These are phyloP conservation scores for Limanda limanda DNA, from an alignment of 2,113 vertebrate genomes.

Conservation along the genomic window DNA sequence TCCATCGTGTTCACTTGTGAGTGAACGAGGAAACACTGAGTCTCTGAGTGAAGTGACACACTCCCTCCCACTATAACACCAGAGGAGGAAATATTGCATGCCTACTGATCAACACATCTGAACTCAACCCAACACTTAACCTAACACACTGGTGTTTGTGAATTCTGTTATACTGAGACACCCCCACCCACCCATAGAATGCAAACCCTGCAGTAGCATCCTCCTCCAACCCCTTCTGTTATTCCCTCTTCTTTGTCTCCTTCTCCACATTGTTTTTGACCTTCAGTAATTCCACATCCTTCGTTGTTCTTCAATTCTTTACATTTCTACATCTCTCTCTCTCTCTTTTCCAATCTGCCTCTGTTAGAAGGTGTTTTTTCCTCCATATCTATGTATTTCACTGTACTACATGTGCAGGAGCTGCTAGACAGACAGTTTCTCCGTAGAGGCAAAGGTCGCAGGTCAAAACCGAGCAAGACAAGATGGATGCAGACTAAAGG, in stretches of 20 bases:
- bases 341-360: background rate
- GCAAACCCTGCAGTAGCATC: background rate
- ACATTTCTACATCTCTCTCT: background rate
- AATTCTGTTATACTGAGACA: too few species aligned
- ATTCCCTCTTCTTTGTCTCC: background rate
- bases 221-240: background rate
- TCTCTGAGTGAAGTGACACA: too few species aligned
- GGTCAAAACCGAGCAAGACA: constrained; percentile 14
- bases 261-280: background rate
- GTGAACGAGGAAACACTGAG: too few species aligned
- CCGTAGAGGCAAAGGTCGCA: constrained; percentile 5
- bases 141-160: too few species aligned
- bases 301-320: constrained; percentile 11
- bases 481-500: constrained; percentile 17
- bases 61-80: too few species aligned
- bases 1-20: too few species aligned
- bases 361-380: background rate
- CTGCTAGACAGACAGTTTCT: constrained; percentile 1
- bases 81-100: too few species aligned
- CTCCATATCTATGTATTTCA: background rate
- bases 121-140: too few species aligned
- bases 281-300: background rate
- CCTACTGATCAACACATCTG: too few species aligned
- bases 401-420: background rate
- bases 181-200: too few species aligned